Base-by-base conservation (phyloP, 2,888 invertebrate species). In the Drosophila prostipennis region DNA sequence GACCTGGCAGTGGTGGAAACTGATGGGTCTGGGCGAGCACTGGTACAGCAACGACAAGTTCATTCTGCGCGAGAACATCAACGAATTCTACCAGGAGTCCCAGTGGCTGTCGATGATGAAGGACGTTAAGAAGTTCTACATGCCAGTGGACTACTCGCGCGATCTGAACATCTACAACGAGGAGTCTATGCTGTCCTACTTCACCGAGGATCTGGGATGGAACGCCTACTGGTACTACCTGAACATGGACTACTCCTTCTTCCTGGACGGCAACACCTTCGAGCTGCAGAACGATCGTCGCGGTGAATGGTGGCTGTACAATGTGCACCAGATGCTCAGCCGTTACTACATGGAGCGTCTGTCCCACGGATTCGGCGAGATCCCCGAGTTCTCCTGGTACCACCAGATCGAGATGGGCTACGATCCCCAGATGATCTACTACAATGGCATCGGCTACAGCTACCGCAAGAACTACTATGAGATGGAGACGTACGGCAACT, bases 271-370 rank as follows among this genome's bases (percentile, higher is more conserved):
- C 58, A 91, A 93, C 14, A 92, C 93, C 52, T 93, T 93, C 76
- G 92, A 93, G 69, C 87, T 93, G 54, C 86, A 92, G 40, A 93
- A 94, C 78, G 94, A 94, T 80, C 93, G 93, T 70, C 94, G 95
- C 79, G 95, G 95, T 56, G 95, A 95, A 91, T 91, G 92, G 64
- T 95, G 93, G 91, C 94, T 95, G 90, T 94, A 93, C 90, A 90
- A 93, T 69, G 94, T 95, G 84, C 95, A 95, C 85, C 95, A 96
- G 91, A 80, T 96, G 13, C 80, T 96, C 74, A 93, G 95, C 70
- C 94, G 95, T 93, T 96, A 96, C 91, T 95, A 96, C 89, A 93
- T 96, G 92, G 96, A 96, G 90, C 94, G 96, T 90, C 92, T 96
- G 59, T 94, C 95, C 10, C 94, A 95, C 87, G 94, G 94, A 69